Conservation (phyloP, 2,888 invertebrate genomes). For the Eilema griseolum region DNA sequence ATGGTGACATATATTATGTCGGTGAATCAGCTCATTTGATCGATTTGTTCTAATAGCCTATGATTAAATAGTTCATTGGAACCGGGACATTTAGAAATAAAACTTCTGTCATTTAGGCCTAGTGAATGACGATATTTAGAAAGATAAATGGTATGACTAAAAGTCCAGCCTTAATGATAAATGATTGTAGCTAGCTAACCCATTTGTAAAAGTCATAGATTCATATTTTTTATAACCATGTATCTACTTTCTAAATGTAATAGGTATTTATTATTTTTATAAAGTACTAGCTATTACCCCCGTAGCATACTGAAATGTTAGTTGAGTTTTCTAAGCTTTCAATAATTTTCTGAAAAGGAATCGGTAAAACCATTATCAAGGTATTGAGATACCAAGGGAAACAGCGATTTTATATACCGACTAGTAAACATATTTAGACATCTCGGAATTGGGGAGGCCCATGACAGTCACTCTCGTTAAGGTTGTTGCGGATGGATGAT, state of each 20-base stretch:
- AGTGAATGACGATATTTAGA: neutral
- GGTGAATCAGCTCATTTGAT: neutral
- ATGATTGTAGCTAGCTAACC: neutral
- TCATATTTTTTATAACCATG: neutral
- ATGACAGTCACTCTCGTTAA: too few relatives aligned
- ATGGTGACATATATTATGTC: neutral
- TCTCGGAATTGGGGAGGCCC: too few relatives aligned
- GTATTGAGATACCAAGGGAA: too few relatives aligned
- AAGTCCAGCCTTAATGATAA: neutral
- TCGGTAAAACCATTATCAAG: too few relatives aligned
- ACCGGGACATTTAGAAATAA: neutral
- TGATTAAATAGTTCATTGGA: neutral
- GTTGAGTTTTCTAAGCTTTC: too few relatives aligned
- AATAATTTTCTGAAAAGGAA: too few relatives aligned
- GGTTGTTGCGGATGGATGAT: too few relatives aligned
- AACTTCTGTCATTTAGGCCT: slow-evolving; percentile 1
- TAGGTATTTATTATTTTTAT: too few relatives aligned
- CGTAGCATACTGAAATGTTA: too few relatives aligned
- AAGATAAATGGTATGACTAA: slow-evolving; percentile 3
- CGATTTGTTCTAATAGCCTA: neutral
- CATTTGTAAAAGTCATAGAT: neutral
- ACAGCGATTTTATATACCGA: too few relatives aligned
- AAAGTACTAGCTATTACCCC: too few relatives aligned
- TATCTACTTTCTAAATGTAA: neutral
- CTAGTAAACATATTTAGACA: too few relatives aligned